Percentiles rank a stretch among this genome's conserved stretches.
These are phyloP conservation scores for Megastigmus dorsalis DNA, from an alignment of 2,888 invertebrate genomes.

Conservation along the genomic window DNA sequence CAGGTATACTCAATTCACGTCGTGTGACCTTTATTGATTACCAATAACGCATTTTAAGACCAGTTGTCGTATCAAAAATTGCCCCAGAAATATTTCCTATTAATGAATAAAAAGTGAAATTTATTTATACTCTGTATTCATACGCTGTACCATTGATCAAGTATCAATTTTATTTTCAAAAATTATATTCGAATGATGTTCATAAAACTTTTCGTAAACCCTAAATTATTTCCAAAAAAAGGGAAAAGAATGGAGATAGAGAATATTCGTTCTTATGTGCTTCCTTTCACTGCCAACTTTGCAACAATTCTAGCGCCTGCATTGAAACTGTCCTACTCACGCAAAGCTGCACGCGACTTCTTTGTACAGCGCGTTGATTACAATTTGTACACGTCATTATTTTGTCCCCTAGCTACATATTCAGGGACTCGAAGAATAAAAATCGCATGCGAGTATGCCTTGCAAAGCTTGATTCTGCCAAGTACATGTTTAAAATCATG, in stretches of 20 bases:
- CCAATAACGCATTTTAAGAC: no score
- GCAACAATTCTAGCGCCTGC: neutral
- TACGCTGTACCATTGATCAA: no score
- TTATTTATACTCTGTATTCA: no score
- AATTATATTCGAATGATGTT: no score
- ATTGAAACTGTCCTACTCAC: neutral
- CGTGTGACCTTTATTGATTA: no score
- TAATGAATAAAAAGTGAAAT: no score
- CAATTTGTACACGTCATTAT: constrained; percentile 8
- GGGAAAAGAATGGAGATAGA: neutral
- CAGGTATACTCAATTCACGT: no score
- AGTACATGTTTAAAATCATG: no score
- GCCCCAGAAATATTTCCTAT: no score
- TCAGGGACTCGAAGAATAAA: neutral
- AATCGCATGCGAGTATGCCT: neutral
- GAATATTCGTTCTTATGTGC: neutral
- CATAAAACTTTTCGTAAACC: no score
- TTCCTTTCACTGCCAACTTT: neutral
- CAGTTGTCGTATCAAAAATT: no score
- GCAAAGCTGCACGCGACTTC: constrained; percentile 6
- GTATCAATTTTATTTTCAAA: no score
- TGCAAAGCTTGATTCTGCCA: neutral
- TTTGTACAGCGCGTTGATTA: constrained; percentile 9
- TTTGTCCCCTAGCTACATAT: constrained; percentile 2
- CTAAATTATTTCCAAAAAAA: neutral